Percentiles rank a stretch among this genome's conserved stretches.
phyloP scores from a whole-genome alignment of 2,797 vertebrate genomes.

The Sternotherus odoratus region DNA sequence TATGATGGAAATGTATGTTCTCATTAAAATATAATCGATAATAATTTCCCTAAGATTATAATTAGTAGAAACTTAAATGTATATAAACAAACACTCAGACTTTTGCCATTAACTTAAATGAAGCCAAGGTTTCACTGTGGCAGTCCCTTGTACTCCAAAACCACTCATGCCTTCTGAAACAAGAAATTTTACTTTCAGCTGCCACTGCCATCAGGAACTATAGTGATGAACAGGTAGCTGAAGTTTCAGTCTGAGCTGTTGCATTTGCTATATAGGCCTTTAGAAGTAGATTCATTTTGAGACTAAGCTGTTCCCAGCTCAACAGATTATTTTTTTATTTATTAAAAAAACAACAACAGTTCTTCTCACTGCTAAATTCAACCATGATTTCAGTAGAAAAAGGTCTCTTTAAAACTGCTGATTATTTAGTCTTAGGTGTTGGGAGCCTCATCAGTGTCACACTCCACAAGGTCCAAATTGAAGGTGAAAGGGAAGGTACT shows the following conservation, averaged over 20 bases:
- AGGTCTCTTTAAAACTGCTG: no score
- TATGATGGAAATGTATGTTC: not conserved
- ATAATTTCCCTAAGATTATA: not conserved
- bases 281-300: not conserved
- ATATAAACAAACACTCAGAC: fast-evolving
- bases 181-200: not conserved
- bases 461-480: not conserved
- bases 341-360: fast-evolving
- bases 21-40: not conserved
- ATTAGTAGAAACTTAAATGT: not conserved
- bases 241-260: not conserved
- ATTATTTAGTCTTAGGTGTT: not conserved
- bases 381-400: not conserved
- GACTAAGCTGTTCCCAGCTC: not conserved
- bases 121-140: not conserved
- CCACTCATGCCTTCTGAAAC: not conserved
- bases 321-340: not conserved
- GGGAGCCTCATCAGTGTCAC: not conserved
- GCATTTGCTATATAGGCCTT: not conserved
- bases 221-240: not conserved
- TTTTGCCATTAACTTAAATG: fast-evolving
- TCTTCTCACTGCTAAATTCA: not conserved
- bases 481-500: not conserved
- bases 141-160: not conserved
- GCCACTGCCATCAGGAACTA: not conserved